These are phyloP conservation scores for Sylvietta virens DNA, from an alignment of 2,113 vertebrate genomes.

Conservation along the genomic window DNA sequence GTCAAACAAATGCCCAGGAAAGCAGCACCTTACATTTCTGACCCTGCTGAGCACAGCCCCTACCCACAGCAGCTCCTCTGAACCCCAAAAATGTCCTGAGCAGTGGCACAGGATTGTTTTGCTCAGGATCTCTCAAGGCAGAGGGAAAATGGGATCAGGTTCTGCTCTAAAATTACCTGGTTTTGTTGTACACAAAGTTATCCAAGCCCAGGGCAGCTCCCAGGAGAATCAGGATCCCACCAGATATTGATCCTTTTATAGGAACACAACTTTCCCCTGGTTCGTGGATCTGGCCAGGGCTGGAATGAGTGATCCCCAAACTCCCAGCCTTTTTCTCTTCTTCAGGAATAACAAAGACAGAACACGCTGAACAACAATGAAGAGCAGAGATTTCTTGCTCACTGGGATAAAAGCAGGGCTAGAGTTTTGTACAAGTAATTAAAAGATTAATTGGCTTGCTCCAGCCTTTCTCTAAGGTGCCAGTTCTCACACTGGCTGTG, in stretches of 20 bases:
- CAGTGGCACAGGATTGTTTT: neutral
- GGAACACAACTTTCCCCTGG: neutral
- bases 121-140: neutral
- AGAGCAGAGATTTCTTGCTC: neutral
- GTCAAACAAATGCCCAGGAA: neutral
- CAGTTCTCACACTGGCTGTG: neutral
- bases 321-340: neutral
- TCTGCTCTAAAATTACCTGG: neutral
- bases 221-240: neutral
- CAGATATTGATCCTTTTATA: rapidly evolving
- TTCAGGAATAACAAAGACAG: neutral
- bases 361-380: neutral
- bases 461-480: neutral
- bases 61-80: neutral
- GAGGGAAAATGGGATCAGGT: neutral
- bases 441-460: neutral
- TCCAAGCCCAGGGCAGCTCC: neutral
- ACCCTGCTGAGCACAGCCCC: neutral
- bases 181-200: neutral
- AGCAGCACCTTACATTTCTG: neutral
- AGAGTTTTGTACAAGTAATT: neutral
- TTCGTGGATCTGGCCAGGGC: neutral
- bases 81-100: neutral
- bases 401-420: neutral
- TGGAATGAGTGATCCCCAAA: neutral